Conservation (phyloP, 2,113 vertebrate genomes). For the Eolophus roseicapilla region DNA sequence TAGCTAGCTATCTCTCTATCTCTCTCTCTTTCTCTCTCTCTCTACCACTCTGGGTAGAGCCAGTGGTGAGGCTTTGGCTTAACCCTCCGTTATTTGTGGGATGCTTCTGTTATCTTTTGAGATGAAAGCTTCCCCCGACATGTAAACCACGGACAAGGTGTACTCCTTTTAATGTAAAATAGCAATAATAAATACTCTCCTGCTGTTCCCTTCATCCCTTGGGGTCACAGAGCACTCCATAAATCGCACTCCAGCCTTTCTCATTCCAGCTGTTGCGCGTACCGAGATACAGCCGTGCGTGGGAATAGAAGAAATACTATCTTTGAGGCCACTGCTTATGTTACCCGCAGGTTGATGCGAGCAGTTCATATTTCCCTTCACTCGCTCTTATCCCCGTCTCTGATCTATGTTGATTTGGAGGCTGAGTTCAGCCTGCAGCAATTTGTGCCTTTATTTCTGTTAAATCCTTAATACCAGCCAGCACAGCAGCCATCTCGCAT, state of each 20-base stretch:
- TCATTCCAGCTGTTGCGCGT: neutral
- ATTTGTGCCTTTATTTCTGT: neutral
- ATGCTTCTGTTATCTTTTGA: neutral
- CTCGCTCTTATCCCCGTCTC: neutral
- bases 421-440: neutral
- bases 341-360: neutral
- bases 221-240: conserved; percentile 40
- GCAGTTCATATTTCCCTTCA: neutral
- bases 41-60: neutral
- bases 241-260: conserved; percentile 13
- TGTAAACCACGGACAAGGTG: neutral
- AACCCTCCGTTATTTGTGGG: neutral
- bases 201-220: neutral
- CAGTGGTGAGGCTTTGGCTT: neutral
- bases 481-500: fast-evolving
- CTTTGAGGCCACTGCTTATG: neutral
- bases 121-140: conserved; percentile 22
- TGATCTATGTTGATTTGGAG: neutral
- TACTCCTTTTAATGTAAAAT: neutral
- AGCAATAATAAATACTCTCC: neutral
- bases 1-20: neutral
- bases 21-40: neutral
- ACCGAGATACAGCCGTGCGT: neutral
- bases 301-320: conserved; percentile 14
- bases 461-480: neutral